phyloP scores from a whole-genome alignment of 2,797 vertebrate genomes.

The Sebastes melanostomus region DNA sequence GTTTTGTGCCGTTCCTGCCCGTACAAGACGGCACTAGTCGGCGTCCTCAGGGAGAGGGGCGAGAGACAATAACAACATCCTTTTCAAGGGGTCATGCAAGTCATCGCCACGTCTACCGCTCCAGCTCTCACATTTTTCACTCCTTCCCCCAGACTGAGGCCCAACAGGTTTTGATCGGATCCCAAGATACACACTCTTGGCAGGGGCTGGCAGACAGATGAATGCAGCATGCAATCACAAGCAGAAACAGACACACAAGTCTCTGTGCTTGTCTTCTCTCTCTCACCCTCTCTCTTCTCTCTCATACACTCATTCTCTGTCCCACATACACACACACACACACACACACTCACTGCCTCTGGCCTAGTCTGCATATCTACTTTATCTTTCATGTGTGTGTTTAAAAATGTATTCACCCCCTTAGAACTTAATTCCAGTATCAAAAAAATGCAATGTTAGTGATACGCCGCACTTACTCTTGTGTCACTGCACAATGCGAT shows the following conservation, averaged over 20 bases:
- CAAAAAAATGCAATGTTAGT: neutral
- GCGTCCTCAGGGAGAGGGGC: slow-evolving; percentile 32
- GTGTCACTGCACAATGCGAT: slow-evolving; percentile 27
- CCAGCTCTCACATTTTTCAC: slow-evolving; percentile 24
- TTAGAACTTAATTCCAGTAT: slow-evolving; percentile 16
- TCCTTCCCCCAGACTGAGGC: slow-evolving; percentile 14
- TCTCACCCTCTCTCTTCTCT: no score
- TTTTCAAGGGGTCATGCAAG: slow-evolving; percentile 59
- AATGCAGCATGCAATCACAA: slow-evolving; percentile 57
- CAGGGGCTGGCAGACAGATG: slow-evolving; percentile 42
- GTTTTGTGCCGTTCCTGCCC: slow-evolving; percentile 30
- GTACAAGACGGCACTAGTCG: slow-evolving; percentile 61
- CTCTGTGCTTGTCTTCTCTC: slow-evolving; percentile 1
- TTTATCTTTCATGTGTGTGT: slow-evolving; percentile 32
- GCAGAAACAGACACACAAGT: slow-evolving; percentile 44
- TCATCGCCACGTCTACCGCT: slow-evolving; percentile 48
- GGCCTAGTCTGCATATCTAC: slow-evolving; percentile 12
- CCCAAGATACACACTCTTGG: slow-evolving; percentile 51
- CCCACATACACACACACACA: neutral
- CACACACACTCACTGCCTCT: neutral
- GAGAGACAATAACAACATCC: slow-evolving; percentile 64
- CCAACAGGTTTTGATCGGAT: slow-evolving; percentile 59
- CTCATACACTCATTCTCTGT: neutral
- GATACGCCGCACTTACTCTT: neutral
- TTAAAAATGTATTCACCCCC: slow-evolving; percentile 36